Percentiles rank a stretch among this genome's conserved stretches.
phyloP scores from a whole-genome alignment of 2,113 vertebrate genomes.

The Mobula birostris region DNA sequence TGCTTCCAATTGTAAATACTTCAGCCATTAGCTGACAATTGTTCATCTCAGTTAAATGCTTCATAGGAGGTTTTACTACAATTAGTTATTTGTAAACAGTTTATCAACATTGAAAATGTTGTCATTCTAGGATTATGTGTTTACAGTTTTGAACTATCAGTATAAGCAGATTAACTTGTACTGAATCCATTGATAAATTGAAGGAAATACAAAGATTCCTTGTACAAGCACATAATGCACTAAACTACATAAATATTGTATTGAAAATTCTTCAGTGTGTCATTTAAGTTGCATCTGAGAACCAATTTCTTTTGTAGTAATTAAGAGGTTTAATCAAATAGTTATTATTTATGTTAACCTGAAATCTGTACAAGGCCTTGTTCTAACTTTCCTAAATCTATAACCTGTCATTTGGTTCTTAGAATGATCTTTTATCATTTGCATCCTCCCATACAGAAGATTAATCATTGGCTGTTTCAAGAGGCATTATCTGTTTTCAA shows the following conservation, averaged over 20 bases:
- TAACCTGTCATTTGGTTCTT: not conserved
- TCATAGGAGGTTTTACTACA: not conserved
- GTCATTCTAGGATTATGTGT: not conserved
- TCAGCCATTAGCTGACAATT: not conserved
- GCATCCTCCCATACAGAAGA: not conserved
- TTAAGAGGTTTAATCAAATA: not conserved
- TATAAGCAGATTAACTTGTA: not conserved
- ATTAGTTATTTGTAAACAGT: conserved; percentile 17
- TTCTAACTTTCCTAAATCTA: not conserved
- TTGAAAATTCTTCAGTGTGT: not conserved
- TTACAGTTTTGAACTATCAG: conserved; percentile 28
- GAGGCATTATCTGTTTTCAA: not conserved
- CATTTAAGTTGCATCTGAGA: conserved; percentile 1
- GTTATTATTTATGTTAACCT: not conserved
- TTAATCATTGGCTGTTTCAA: not conserved
- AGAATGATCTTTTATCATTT: not conserved
- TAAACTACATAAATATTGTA: conserved; percentile 21
- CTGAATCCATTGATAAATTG: conserved; percentile 8
- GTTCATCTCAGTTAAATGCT: not conserved
- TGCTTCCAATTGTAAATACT: conserved; percentile 21
- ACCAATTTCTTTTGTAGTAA: not conserved
- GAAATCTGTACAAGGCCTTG: conserved; percentile 9
- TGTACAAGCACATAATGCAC: conserved; percentile 35
- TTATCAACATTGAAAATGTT: not conserved
- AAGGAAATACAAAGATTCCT: conserved; percentile 19